Evolutionary conservation across 1,140 invertebrate species (phyloP).

Genomic region (Neodiprion pinetum): DNA sequence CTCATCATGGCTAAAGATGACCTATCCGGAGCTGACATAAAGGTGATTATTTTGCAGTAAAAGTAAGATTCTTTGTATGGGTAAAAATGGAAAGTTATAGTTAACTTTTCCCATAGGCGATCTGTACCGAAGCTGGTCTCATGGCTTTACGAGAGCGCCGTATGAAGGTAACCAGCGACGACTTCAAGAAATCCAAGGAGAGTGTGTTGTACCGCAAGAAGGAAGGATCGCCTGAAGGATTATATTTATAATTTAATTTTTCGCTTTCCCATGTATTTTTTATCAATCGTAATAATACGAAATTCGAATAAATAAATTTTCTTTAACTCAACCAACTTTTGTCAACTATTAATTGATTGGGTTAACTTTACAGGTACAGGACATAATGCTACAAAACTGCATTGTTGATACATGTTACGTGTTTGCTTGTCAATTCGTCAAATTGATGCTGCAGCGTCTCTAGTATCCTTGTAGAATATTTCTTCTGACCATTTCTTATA

Average conservation of each 20-base stretch:
- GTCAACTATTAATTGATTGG: neutral
- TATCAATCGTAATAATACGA: constrained; percentile 24
- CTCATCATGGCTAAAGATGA: constrained; percentile 99
- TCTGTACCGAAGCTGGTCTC: constrained; percentile 98
- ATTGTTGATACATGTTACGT: constrained; percentile 26
- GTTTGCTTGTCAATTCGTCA: constrained; percentile 36
- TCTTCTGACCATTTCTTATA: constrained; percentile 39
- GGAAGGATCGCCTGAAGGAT: constrained; percentile 97
- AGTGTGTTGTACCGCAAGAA: constrained; percentile 99
- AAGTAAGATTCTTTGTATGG: neutral
- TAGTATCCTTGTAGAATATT: constrained; percentile 35
- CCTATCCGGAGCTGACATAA: constrained; percentile 95
- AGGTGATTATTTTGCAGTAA: constrained; percentile 58
- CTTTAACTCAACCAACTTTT: constrained; percentile 15
- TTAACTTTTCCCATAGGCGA: constrained; percentile 75
- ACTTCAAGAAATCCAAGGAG: constrained; percentile 99
- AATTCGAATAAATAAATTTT: constrained; percentile 28
- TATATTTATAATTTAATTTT: constrained; percentile 87
- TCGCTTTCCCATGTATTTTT: constrained; percentile 38
- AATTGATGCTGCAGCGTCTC: constrained; percentile 41
- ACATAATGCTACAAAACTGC: constrained; percentile 8
- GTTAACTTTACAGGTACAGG: neutral
- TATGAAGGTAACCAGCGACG: constrained; percentile 99
- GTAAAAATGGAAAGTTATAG: constrained; percentile 9
- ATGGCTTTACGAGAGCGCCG: constrained; percentile 96